These are phyloP conservation scores for Rhea pennata DNA, from an alignment of 2,113 vertebrate genomes.

Conservation along the genomic window DNA sequence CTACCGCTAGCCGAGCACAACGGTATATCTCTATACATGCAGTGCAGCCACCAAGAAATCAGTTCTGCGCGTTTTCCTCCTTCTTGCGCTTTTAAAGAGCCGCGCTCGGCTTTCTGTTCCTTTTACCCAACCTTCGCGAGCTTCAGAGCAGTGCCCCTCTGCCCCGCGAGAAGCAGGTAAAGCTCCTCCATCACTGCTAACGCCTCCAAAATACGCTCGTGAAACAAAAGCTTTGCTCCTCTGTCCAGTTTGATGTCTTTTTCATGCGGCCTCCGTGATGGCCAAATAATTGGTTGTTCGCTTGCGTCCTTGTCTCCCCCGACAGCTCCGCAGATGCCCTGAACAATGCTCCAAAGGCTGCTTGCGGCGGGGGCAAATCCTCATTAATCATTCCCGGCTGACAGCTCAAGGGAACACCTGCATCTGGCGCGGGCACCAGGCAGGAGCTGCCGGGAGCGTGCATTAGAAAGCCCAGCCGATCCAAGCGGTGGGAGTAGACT, in stretches of 20 bases:
- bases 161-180: not conserved
- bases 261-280: conserved; percentile 85
- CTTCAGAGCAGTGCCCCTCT: conserved; percentile 21
- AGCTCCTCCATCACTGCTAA: conserved; percentile 71
- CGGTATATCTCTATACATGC: conserved; percentile 18
- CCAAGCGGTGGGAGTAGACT: conserved; percentile 67
- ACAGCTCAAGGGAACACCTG: conserved; percentile 87
- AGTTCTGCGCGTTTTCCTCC: conserved; percentile 38
- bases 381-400: conserved; percentile 90
- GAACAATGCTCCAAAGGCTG: conserved; percentile 87
- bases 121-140: not conserved
- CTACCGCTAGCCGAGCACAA: conserved; percentile 35
- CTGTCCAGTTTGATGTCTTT: conserved; percentile 87
- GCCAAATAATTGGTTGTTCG: conserved; percentile 91
- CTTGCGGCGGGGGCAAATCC: conserved; percentile 87
- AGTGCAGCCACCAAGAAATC: conserved; percentile 30
- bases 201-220: conserved; percentile 74
- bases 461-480: conserved; percentile 72
- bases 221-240: conserved; percentile 82
- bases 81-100: conserved; percentile 48
- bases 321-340: conserved; percentile 89
- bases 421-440: conserved; percentile 80
- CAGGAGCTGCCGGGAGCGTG: conserved; percentile 66
- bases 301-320: conserved; percentile 89
- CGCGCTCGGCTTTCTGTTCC: conserved; percentile 23